A percentile compares a stretch with the other conserved stretches of the same genome.
Conservation (phyloP, 2,113 vertebrate genomes). For the Microtus montanus region DNA sequence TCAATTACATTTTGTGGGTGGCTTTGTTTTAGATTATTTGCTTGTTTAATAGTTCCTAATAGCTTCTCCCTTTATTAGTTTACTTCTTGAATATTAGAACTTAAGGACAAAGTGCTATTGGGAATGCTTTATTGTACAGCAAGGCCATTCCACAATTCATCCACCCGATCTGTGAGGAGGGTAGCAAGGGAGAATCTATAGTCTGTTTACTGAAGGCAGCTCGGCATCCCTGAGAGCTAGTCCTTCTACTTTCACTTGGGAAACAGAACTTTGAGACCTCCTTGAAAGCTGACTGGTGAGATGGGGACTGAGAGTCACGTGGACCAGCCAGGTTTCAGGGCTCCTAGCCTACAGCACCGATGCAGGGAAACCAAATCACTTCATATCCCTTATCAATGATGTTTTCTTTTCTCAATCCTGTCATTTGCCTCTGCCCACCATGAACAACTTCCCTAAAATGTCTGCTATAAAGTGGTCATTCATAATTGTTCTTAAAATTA, state of each 20-base stretch:
- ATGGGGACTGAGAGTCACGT: background rate
- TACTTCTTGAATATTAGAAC: background rate
- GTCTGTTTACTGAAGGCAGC: background rate
- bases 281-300: background rate
- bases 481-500: background rate
- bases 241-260: background rate
- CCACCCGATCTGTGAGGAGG: accelerated
- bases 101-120: background rate
- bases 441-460: background rate
- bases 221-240: background rate
- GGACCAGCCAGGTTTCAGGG: background rate
- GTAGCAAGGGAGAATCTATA: background rate
- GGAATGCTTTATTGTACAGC: background rate
- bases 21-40: background rate
- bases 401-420: background rate
- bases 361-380: background rate
- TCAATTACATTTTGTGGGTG: background rate
- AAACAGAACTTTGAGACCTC: background rate
- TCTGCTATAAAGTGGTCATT: background rate
- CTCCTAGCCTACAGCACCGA: background rate
- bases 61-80: background rate
- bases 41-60: background rate
- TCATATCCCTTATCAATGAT: background rate
- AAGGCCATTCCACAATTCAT: background rate
- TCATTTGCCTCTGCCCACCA: background rate